phyloP scores from a whole-genome alignment of 2,113 vertebrate species.

The Hippolais icterina region DNA sequence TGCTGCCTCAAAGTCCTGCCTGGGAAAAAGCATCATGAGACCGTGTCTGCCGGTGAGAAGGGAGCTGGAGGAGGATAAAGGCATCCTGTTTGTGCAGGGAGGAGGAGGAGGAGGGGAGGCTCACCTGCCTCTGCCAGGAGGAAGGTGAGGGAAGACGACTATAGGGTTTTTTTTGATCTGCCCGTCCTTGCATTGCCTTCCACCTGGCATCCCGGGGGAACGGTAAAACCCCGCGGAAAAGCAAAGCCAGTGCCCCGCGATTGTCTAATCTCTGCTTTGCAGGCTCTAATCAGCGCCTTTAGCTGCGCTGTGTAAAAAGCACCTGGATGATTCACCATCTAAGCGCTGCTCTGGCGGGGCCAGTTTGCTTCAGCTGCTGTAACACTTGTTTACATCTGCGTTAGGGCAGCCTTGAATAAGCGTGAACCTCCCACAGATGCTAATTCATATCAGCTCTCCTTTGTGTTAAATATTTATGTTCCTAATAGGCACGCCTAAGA shows the following conservation, averaged over 20 bases:
- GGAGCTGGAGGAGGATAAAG: not conserved
- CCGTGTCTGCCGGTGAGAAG: fast-evolving
- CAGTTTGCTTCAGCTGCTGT: not conserved
- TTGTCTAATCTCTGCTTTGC: not conserved
- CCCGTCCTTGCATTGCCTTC: not conserved
- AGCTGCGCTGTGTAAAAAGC: not conserved
- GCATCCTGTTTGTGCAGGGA: not conserved
- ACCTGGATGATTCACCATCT: not conserved
- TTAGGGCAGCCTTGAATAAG: not conserved
- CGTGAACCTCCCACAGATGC: not conserved
- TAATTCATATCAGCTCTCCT: slow-evolving; percentile 35
- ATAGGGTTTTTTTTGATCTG: not conserved
- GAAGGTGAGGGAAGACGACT: not conserved
- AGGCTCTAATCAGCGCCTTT: not conserved
- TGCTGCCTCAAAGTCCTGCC: not conserved
- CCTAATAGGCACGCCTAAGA: slow-evolving; percentile 28
- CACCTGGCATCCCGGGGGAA: not conserved
- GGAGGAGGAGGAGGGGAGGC: not conserved
- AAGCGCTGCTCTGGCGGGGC: not conserved
- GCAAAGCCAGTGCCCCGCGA: not conserved
- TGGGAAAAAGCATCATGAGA: not conserved
- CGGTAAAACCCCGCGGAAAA: not conserved
- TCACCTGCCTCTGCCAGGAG: not conserved
- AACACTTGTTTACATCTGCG: not conserved
- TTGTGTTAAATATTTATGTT: slow-evolving; percentile 29